phyloP scores from a whole-genome alignment of 2,888 invertebrate genomes.

The Hipparchia semele region DNA sequence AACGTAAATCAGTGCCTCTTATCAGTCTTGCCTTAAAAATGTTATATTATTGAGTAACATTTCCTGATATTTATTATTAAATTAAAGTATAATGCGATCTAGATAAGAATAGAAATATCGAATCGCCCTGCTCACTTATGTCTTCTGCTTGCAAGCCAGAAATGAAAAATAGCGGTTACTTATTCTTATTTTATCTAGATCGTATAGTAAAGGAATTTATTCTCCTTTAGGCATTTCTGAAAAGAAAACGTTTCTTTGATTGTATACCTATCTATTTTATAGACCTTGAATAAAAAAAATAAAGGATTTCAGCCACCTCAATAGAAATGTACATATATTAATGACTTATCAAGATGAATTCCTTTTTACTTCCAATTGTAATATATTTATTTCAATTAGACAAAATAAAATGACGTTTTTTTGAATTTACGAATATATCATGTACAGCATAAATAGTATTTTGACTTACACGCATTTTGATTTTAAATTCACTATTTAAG shows the following conservation, averaged over 20 bases:
- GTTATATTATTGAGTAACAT: constrained; percentile 27
- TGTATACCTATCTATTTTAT: neutral
- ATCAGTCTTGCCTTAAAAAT: constrained; percentile 63
- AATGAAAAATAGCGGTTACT: no score
- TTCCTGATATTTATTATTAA: constrained; percentile 6
- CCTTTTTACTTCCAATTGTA: no score
- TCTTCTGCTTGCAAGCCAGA: no score
- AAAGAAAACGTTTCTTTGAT: neutral
- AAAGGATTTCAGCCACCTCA: neutral
- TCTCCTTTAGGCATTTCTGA: neutral
- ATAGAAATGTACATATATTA: neutral
- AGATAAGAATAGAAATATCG: no score
- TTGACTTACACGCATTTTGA: no score
- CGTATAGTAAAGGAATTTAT: neutral
- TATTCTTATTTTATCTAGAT: no score
- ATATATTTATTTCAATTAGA: no score
- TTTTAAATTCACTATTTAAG: neutral
- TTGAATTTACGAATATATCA: no score
- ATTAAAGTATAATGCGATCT: neutral
- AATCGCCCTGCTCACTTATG: no score
- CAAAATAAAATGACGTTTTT: no score
- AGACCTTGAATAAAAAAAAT: neutral
- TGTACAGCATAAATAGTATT: no score
- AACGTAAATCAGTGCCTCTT: constrained; percentile 51
- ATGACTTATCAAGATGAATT: no score